A percentile compares a stretch with the other conserved stretches of the same genome.
Evolutionary conservation across 2,113 vertebrate genomes (phyloP).

Genomic region (Pomatostomus ruficeps): DNA sequence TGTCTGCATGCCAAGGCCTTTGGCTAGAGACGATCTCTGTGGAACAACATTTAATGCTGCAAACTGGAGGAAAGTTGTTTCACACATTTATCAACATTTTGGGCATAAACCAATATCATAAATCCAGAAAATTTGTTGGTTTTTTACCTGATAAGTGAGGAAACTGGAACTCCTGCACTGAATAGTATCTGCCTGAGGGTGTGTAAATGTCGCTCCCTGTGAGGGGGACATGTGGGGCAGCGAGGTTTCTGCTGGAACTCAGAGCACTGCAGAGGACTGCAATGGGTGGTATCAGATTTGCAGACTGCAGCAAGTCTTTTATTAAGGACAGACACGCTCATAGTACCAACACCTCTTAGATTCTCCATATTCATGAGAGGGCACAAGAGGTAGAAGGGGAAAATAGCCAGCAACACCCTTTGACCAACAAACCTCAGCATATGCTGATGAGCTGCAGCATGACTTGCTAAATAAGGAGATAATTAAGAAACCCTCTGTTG

Average conservation of each 20-base stretch:
- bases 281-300: slow-evolving; percentile 9
- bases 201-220: neutral
- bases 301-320: slow-evolving; percentile 60
- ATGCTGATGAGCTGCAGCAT: neutral
- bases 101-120: neutral
- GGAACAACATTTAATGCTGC: neutral
- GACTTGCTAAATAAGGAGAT: neutral
- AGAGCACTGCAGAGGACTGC: slow-evolving; percentile 39
- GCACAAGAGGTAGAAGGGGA: neutral
- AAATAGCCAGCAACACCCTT: neutral
- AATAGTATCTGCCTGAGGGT: neutral
- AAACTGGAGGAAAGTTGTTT: neutral
- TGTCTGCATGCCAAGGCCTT: neutral
- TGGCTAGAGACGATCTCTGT: neutral
- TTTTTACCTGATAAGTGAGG: neutral
- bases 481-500: neutral
- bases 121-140: neutral
- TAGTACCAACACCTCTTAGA: neutral
- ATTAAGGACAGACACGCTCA: neutral
- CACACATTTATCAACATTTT: neutral
- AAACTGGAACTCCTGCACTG: neutral
- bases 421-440: neutral
- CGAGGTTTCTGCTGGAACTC: neutral
- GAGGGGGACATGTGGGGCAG: neutral
- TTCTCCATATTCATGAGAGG: neutral